Conservation (phyloP, 2,888 invertebrate species). For the Alsophila aescularia region DNA sequence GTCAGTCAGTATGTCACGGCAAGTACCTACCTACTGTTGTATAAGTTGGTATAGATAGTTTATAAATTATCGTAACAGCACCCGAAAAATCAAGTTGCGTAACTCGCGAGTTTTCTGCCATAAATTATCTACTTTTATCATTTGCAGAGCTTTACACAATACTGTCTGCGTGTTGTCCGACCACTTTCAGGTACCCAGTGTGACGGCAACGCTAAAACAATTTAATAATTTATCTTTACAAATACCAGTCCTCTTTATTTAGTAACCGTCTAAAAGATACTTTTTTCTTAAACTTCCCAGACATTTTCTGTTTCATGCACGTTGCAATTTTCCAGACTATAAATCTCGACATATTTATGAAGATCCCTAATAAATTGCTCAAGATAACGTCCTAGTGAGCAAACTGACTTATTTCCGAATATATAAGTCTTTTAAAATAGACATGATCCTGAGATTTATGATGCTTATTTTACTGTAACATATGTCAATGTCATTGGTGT, state of each 20-base stretch:
- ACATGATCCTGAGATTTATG: no score
- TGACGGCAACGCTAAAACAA: not conserved
- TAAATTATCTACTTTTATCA: no score
- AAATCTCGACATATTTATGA: slow-evolving; percentile 8
- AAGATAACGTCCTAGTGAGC: not conserved
- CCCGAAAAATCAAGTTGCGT: no score
- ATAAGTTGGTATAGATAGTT: no score
- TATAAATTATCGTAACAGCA: no score
- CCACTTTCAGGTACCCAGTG: not conserved
- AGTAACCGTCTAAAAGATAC: not conserved
- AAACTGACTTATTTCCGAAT: slow-evolving; percentile 5
- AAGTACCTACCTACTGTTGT: no score
- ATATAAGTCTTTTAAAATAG: no score
- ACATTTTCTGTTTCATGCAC: slow-evolving; percentile 1
- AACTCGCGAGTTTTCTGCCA: no score
- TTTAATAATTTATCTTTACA: slow-evolving; percentile 9
- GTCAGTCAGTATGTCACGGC: no score
- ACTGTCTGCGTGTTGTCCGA: slow-evolving; percentile 1
- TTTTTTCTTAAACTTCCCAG: slow-evolving; percentile 1
- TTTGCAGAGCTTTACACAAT: no score
- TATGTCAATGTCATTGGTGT: no score
- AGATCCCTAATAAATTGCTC: slow-evolving; percentile 12
- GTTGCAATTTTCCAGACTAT: slow-evolving; percentile 12
- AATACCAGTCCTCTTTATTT: not conserved
- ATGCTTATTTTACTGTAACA: no score